phyloP scores from a whole-genome alignment of 2,797 vertebrate genomes.

The Sphenopsis melanotis region DNA sequence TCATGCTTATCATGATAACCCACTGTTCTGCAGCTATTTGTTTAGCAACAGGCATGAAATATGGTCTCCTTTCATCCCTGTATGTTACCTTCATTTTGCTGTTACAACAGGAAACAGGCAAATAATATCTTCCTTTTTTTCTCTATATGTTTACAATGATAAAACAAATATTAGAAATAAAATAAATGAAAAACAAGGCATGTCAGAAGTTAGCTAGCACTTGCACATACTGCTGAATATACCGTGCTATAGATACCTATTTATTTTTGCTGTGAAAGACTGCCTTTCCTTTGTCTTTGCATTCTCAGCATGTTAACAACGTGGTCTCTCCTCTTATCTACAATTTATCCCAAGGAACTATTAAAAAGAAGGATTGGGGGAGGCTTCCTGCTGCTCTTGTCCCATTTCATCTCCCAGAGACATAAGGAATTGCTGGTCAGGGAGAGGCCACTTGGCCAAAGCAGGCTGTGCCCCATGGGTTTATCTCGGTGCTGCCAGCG shows the following conservation, averaged over 20 bases:
- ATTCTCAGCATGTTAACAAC: constrained; percentile 53
- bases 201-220: not conserved
- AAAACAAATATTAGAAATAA: constrained; percentile 17
- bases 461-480: constrained; percentile 14
- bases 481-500: constrained; percentile 47
- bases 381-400: constrained; percentile 66
- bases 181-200: not conserved
- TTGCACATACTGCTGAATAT: not conserved
- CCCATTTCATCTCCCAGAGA: constrained; percentile 64
- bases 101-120: constrained; percentile 24
- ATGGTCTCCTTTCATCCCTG: constrained; percentile 19
- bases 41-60: constrained; percentile 55
- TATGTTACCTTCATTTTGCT: not conserved
- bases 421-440: constrained; percentile 55
- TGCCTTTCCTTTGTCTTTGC: constrained; percentile 30
- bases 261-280: constrained; percentile 35
- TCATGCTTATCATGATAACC: constrained; percentile 13
- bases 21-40: constrained; percentile 41
- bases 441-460: constrained; percentile 63
- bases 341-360: constrained; percentile 56
- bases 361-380: constrained; percentile 48
- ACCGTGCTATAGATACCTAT: not conserved
- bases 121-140: constrained; percentile 17
- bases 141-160: not conserved
- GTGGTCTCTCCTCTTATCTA: constrained; percentile 59